phyloP scores from a whole-genome alignment of 2,113 vertebrate species.

The Dasyurus viverrinus region DNA sequence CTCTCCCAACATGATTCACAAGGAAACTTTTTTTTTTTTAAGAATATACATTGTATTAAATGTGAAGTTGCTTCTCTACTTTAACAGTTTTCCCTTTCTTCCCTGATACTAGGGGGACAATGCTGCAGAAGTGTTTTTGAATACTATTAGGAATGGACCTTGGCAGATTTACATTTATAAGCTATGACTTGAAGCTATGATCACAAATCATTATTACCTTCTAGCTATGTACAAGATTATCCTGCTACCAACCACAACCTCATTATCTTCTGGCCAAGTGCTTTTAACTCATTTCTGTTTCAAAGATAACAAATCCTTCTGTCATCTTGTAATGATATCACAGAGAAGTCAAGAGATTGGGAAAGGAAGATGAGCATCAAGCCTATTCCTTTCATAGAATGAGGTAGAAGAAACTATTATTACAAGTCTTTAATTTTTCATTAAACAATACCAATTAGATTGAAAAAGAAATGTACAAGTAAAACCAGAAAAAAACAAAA shows the following conservation, averaged over 20 bases:
- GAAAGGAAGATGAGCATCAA: not conserved
- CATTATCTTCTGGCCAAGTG: not conserved
- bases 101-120: not conserved
- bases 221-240: not conserved
- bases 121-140: not conserved
- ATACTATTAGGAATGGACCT: not conserved
- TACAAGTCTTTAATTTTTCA: not conserved
- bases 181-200: not conserved
- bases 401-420: not conserved
- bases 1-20: too few relatives aligned
- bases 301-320: not conserved
- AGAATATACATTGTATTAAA: not conserved
- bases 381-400: not conserved
- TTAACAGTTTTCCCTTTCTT: not conserved
- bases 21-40: too few relatives aligned
- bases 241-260: not conserved
- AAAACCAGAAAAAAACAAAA: too few relatives aligned
- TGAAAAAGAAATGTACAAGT: too few relatives aligned
- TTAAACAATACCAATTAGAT: not conserved
- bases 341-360: not conserved
- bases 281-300: not conserved
- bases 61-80: not conserved
- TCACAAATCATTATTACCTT: not conserved
- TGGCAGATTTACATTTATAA: not conserved
- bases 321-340: not conserved